Evolutionary conservation across 2,797 vertebrate species (phyloP), one percentile per base, ranked within the genome.

Genomic region (Natrix natrix): DNA sequence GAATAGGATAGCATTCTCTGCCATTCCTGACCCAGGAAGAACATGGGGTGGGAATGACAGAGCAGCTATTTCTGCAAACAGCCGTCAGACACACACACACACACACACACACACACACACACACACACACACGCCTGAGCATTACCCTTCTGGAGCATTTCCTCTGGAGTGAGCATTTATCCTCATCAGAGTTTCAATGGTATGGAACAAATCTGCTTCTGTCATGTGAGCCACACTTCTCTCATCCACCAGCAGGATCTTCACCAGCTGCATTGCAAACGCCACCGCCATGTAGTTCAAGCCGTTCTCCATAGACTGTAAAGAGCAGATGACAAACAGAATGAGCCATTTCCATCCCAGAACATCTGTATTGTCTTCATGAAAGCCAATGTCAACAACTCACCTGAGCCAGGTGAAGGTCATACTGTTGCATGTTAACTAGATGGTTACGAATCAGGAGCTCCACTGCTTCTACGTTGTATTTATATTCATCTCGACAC

Each of bases 251-350:
- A 99, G 96, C 94, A 99, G 97, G 93, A 99, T 98, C 97, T 99
- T 99, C 91, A 99, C 99, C 96, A 99, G 92, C 94, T 99, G 99
- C 99, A 99, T 99, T 96, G 99, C 99, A 94, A 99, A 99, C 0
- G 99, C 99, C 90, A 99, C 99, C 0, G 99, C 99, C 99, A 99
- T 99, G 96, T 99, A 99, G 97, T 99, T 99, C 97, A 99, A 97
- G 89, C 99, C 99, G 26, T 99, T 99, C 95, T 99, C 99, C 99
- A 99, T 99, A 0, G 99, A 99, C 99, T 99, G 94, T 26, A 60
- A 96, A 97, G 0, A 60, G 89, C 94, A 74, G 7, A 86, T 8
- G 20, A 2, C 59, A 43, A 43, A 26, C 92, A 28, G 7, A 86
- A 90, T 1, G 48, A 93, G 69, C 13, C 1, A n/a, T 56, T 14